These are phyloP conservation scores for Rostratula benghalensis DNA, from an alignment of 2,113 vertebrate species.

Conservation along the genomic window DNA sequence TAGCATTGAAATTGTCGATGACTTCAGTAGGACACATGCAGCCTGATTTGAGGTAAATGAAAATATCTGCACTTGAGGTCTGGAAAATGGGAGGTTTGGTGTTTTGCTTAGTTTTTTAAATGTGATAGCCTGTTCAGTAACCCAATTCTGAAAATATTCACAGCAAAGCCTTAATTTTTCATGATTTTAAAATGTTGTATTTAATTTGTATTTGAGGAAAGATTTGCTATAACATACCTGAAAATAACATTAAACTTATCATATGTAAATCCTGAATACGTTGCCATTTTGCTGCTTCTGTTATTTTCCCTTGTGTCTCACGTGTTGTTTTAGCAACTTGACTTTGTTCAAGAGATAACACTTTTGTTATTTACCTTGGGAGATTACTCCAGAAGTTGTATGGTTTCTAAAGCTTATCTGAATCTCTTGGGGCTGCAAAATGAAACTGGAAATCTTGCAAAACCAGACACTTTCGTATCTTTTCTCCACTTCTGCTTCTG, in stretches of 20 bases:
- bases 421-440: neutral
- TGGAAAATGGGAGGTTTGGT: neutral
- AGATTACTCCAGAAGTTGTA: neutral
- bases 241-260: slow-evolving; percentile 23
- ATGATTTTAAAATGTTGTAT: slow-evolving; percentile 23
- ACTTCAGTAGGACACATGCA: neutral
- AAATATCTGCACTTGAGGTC: neutral
- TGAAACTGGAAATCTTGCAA: neutral
- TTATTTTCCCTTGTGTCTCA: neutral
- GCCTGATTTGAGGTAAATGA: neutral
- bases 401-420: neutral
- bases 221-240: slow-evolving; percentile 9
- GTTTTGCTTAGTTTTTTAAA: neutral
- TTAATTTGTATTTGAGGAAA: slow-evolving; percentile 26
- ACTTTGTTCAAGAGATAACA: neutral
- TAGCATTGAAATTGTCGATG: neutral
- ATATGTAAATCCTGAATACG: neutral
- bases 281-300: neutral
- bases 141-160: slow-evolving; percentile 21
- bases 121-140: slow-evolving; percentile 2
- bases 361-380: slow-evolving; percentile 3
- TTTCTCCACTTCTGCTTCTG: slow-evolving; percentile 36
- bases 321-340: neutral
- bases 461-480: neutral
- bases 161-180: neutral